Conservation (phyloP, 92 coral and sea anemone genomes). For the Umimayanthus chanpuru region DNA sequence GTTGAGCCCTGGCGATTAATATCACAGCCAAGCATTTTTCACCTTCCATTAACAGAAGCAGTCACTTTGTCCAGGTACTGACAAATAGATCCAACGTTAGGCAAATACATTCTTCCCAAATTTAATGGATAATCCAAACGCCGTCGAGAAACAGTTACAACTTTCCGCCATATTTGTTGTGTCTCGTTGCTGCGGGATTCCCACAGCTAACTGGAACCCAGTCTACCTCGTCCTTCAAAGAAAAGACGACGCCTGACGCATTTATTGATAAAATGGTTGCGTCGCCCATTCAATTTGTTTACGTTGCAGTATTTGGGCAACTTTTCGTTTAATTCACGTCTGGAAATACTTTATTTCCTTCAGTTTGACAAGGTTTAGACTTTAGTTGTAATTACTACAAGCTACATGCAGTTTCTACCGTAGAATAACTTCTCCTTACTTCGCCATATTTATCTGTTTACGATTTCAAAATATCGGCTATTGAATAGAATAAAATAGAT, state of each 20-base stretch:
- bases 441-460: no score
- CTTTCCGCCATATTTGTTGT: conserved; percentile 88
- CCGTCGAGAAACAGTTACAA: not conserved
- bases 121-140: not conserved
- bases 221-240: conserved; percentile 10
- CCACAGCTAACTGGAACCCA: conserved; percentile 66
- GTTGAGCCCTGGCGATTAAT: not conserved
- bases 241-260: conserved; percentile 18
- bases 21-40: not conserved
- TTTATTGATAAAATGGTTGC: not conserved
- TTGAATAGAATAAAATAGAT: no score
- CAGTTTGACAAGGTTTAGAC: not conserved
- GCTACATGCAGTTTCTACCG: not conserved
- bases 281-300: not conserved
- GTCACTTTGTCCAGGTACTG: not conserved
- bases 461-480: no score
- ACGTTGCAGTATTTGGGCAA: not conserved
- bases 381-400: not conserved
- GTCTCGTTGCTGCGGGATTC: conserved; percentile 74
- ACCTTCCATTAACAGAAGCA: not conserved
- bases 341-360: not conserved
- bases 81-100: not conserved
- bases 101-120: not conserved
- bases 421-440: no score
- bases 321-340: not conserved